phyloP scores from a whole-genome alignment of 2,888 invertebrate genomes.

The Plagodis pulveraria region DNA sequence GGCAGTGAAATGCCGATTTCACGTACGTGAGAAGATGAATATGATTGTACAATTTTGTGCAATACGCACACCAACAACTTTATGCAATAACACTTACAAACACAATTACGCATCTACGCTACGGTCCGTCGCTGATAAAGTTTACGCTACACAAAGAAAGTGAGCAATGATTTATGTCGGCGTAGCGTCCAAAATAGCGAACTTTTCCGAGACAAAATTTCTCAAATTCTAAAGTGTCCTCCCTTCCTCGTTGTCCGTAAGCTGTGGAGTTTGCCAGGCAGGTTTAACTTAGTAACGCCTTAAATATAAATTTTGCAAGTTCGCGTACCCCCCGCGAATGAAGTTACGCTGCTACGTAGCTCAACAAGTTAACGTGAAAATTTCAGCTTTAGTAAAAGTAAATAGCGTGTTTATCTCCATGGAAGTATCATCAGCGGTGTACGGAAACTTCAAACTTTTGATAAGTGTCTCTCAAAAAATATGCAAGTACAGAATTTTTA shows the following conservation, averaged over 20 bases:
- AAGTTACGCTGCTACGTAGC: conserved; percentile 69
- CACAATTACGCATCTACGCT: conserved; percentile 34
- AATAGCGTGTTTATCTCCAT: conserved; percentile 17
- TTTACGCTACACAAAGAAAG: conserved; percentile 56
- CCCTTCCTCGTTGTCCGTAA: conserved; percentile 65
- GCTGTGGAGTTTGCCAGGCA: conserved; percentile 67
- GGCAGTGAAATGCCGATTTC: too few species aligned
- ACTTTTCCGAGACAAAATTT: conserved; percentile 74
- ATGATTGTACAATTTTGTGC: too few species aligned
- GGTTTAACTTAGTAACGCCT: conserved; percentile 76
- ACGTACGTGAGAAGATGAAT: too few species aligned
- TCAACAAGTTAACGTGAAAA: conserved; percentile 73
- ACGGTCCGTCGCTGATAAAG: conserved; percentile 47
- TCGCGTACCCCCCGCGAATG: conserved; percentile 62
- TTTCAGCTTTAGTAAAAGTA: conserved; percentile 41
- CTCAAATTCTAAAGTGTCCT: conserved; percentile 79
- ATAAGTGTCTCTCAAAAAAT: neutral
- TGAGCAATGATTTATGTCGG: conserved; percentile 69
- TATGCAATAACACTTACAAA: conserved; percentile 15
- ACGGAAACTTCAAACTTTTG: neutral
- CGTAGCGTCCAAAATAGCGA: conserved; percentile 62
- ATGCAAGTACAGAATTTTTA: too few species aligned
- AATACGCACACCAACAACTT: conserved; percentile 4
- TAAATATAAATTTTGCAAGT: conserved; percentile 80
- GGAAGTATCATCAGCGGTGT: neutral